Conservation (phyloP, 2,888 invertebrate genomes). For the Diplolepis rosae region DNA sequence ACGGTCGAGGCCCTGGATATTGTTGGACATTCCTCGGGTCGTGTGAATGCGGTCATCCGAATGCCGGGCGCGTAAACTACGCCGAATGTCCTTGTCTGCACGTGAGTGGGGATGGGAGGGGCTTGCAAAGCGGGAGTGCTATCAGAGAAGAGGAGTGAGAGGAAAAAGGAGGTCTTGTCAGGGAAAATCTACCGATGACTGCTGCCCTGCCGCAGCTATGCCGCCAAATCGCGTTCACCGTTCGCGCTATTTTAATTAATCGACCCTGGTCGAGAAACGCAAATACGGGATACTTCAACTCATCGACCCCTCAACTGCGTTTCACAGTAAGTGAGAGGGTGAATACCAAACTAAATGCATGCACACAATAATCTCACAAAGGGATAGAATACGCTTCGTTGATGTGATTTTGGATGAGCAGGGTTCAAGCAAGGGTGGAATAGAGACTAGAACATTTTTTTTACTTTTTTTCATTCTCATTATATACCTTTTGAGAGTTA, state of each 20-base stretch:
- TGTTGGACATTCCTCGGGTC: conserved; percentile 68
- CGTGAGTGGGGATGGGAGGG: conserved; percentile 48
- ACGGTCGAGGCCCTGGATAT: conserved; percentile 49
- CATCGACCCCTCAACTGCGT: neutral
- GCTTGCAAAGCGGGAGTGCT: conserved; percentile 43
- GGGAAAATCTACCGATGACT: conserved; percentile 62
- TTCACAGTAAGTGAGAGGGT: neutral
- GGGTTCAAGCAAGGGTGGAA: neutral
- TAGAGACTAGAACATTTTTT: no score
- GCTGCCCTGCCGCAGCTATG: conserved; percentile 63
- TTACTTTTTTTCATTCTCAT: no score
- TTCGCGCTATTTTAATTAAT: conserved; percentile 71
- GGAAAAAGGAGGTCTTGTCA: conserved; percentile 46
- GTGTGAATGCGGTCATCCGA: conserved; percentile 72
- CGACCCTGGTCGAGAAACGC: conserved; percentile 53
- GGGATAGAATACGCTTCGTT: neutral
- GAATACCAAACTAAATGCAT: neutral
- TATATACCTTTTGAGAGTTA: no score
- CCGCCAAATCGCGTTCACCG: conserved; percentile 66
- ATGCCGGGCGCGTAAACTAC: conserved; percentile 72
- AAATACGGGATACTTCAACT: neutral
- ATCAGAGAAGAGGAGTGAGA: conserved; percentile 49
- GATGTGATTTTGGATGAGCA: neutral
- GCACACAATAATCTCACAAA: neutral
- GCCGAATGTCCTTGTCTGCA: conserved; percentile 67